Evolutionary conservation across 2,113 vertebrate species (phyloP).

Genomic region (Callaeas wilsoni): DNA sequence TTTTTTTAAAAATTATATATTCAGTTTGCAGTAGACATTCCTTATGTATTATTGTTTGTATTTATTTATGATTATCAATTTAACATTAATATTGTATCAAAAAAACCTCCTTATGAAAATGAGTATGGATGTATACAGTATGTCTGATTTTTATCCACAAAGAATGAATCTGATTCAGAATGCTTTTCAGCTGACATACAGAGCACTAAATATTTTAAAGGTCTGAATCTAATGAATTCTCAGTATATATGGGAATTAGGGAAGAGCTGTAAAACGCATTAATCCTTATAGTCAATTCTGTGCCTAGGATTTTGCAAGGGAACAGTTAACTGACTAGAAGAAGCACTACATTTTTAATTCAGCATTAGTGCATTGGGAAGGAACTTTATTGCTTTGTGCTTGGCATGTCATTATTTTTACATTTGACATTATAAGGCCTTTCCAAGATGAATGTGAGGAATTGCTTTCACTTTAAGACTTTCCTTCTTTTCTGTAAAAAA

Average conservation of each 20-base stretch:
- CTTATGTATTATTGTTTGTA: constrained; percentile 92
- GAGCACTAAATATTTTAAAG: constrained; percentile 85
- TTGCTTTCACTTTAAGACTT: constrained; percentile 94
- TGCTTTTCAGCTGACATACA: constrained; percentile 84
- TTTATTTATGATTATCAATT: constrained; percentile 98
- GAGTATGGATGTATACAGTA: constrained; percentile 85
- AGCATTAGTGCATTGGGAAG: constrained; percentile 78
- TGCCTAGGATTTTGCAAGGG: constrained; percentile 81
- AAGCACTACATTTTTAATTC: constrained; percentile 85
- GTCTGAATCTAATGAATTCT: constrained; percentile 79
- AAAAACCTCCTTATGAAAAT: constrained; percentile 77
- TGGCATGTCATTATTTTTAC: constrained; percentile 92
- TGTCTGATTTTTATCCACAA: constrained; percentile 86
- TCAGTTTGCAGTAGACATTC: constrained; percentile 97
- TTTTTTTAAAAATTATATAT: constrained; percentile 82
- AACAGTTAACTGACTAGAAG: constrained; percentile 80
- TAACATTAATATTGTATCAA: constrained; percentile 86
- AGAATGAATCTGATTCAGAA: constrained; percentile 87
- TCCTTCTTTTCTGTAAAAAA: constrained; percentile 76
- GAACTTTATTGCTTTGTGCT: constrained; percentile 89
- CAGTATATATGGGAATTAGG: constrained; percentile 73
- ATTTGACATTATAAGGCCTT: constrained; percentile 89
- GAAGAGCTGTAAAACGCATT: constrained; percentile 81
- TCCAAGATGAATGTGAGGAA: constrained; percentile 97
- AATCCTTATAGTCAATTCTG: constrained; percentile 82